These are phyloP conservation scores for Megalopta genalis DNA, from an alignment of 1,140 invertebrate genomes.

Conservation along the genomic window DNA sequence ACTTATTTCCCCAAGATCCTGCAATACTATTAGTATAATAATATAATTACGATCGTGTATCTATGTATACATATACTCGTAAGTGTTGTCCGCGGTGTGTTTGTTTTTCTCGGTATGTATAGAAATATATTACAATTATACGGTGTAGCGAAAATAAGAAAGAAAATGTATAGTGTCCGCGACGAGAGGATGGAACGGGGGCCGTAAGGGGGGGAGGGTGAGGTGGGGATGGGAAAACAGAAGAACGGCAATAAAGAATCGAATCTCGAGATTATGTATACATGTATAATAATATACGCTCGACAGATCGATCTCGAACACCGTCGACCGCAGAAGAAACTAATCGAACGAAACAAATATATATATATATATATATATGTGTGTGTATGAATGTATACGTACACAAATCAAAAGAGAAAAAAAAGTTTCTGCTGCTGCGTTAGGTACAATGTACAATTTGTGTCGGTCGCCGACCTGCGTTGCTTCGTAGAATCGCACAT, in stretches of 20 bases:
- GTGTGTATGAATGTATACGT: too few relatives aligned
- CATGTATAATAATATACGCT: conserved; percentile 12
- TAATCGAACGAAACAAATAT: too few relatives aligned
- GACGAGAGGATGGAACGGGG: too few relatives aligned
- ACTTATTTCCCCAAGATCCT: too few relatives aligned
- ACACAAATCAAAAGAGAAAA: conserved; percentile 4
- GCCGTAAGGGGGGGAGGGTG: too few relatives aligned
- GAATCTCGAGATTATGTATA: conserved; percentile 22
- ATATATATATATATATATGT: too few relatives aligned
- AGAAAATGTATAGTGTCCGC: too few relatives aligned
- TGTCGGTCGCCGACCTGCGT: conserved; percentile 13
- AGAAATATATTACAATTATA: conserved; percentile 67
- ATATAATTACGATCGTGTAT: conserved; percentile 58
- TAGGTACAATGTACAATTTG: conserved; percentile 52
- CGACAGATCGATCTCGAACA: too few relatives aligned
- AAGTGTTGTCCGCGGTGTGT: conserved; percentile 30
- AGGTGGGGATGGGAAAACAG: too few relatives aligned
- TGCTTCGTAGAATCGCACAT: background rate
- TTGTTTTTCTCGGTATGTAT: conserved; percentile 44
- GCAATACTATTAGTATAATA: conserved; percentile 56
- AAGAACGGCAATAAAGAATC: conserved; percentile 49
- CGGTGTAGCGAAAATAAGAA: conserved; percentile 48
- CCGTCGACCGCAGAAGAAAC: too few relatives aligned
- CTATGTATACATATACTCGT: conserved; percentile 48
- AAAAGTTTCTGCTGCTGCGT: conserved; percentile 3